phyloP scores from a whole-genome alignment of 2,888 invertebrate genomes.

The Trisateles emortualis region DNA sequence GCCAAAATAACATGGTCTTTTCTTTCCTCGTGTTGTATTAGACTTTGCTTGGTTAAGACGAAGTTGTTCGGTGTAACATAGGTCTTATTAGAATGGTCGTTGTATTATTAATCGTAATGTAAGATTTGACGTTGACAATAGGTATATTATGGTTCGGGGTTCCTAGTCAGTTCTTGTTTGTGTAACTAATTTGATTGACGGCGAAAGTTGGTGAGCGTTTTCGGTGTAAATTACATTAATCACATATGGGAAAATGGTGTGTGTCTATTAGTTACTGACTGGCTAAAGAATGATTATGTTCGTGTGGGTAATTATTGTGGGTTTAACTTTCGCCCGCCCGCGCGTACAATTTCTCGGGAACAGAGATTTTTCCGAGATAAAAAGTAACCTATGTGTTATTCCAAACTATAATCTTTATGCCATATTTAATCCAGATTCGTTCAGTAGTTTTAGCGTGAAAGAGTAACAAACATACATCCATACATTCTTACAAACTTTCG shows the following conservation, averaged over 20 bases:
- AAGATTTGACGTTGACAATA: conserved; percentile 48
- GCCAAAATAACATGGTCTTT: conserved; percentile 51
- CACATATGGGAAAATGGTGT: neutral
- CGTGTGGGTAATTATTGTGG: no score
- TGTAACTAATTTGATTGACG: conserved; percentile 18
- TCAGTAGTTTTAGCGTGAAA: no score
- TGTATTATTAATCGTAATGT: conserved; percentile 45
- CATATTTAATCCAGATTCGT: no score
- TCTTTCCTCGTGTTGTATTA: conserved; percentile 11
- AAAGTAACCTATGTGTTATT: no score
- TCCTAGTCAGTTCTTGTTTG: conserved; percentile 19
- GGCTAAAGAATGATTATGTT: no score
- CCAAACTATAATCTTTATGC: no score
- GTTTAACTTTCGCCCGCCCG: no score
- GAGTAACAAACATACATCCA: no score
- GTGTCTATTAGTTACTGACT: no score
- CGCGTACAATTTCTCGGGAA: no score
- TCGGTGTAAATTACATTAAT: conserved; percentile 7
- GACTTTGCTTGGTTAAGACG: conserved; percentile 8
- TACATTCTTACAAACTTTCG: no score
- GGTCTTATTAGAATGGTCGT: conserved; percentile 41
- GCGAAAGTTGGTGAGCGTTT: conserved; percentile 7
- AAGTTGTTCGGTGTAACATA: conserved; percentile 9
- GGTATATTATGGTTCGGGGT: conserved; percentile 32
- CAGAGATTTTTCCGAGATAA: no score